Percentiles rank a stretch among this genome's conserved stretches.
Evolutionary conservation across 1,140 invertebrate genomes (phyloP).

Genomic region (Sycobia sp.): DNA sequence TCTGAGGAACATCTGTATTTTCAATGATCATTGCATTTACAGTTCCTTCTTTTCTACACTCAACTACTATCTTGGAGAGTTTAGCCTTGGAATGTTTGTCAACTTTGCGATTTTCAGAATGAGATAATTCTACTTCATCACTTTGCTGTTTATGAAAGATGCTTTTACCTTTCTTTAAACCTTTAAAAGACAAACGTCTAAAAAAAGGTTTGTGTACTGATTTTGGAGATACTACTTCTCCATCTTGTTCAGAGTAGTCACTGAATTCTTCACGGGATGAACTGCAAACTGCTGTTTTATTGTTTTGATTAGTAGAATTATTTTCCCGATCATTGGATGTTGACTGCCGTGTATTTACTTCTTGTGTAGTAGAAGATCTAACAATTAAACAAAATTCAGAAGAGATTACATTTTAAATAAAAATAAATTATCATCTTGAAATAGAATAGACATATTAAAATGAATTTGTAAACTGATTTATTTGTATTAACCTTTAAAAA

Average conservation of each 20-base stretch:
- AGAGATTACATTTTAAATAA: neutral
- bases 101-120: slow-evolving; percentile 58
- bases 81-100: slow-evolving; percentile 82
- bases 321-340: slow-evolving; percentile 41
- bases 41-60: slow-evolving; percentile 90
- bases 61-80: slow-evolving; percentile 87
- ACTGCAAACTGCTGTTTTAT: slow-evolving; percentile 46
- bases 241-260: slow-evolving; percentile 74
- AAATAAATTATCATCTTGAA: neutral
- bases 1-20: slow-evolving; percentile 87
- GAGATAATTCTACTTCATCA: slow-evolving; percentile 82
- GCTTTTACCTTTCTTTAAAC: slow-evolving; percentile 77
- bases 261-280: slow-evolving; percentile 64
- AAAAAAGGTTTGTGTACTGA: slow-evolving; percentile 82
- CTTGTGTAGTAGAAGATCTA: slow-evolving; percentile 52
- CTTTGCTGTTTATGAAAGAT: slow-evolving; percentile 91
- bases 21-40: slow-evolving; percentile 91
- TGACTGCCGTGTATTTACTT: slow-evolving; percentile 41
- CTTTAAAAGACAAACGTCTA: slow-evolving; percentile 87
- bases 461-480: neutral
- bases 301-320: slow-evolving; percentile 48
- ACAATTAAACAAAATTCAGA: slow-evolving; percentile 18
- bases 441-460: neutral
- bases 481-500: no score
- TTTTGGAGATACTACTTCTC: slow-evolving; percentile 77